Evolutionary conservation across 1,140 invertebrate species (phyloP), one percentile per base, ranked within the genome.

Genomic region (Leptinotarsa defecta): DNA sequence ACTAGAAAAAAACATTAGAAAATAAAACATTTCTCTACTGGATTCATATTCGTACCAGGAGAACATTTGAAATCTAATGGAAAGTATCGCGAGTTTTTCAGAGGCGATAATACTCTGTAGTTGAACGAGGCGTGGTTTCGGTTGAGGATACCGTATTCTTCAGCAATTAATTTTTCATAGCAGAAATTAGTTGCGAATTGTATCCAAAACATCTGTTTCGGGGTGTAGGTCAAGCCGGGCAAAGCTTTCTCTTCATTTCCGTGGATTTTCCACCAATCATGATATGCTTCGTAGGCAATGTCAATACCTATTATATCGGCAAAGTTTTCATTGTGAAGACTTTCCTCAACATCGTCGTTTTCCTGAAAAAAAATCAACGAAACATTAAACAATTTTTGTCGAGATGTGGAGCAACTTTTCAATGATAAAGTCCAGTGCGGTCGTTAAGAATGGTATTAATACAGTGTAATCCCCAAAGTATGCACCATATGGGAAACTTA

Each of bases 261-360:
- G 79, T 94, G 88, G 5, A 89, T 85, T 43, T 89, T 83, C 0
- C 86, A 87, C 92, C 94, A 94, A 13, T 89, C 88, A 49, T 89
- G 87, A 83, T 95, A 95, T 0, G 94, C 95, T 27, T 89, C 87
- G 83, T 96, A 96, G 0, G 95, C 93, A 79, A 94, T 91, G 81
- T 95, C 95, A 19, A 96, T 90, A 1, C 95, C 95, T 17, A 90
- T 88, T 0, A 76, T 90, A 83, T 97, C 95, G 0, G 95, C 95
- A 64, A 97, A 95, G 83, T 97, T 97, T 82, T 97, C 95, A 19
- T 91, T 94, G 85, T 96, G 95, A 76, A 95, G 94, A 34, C 94
- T 95, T 78, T 96, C 67, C 20, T 19, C 22, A 27, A 19, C 34
- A 3, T 24, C 22, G 3, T 68, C 3, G 61, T n/a, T 5, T 13